Conservation (phyloP, 1,140 invertebrate genomes). For the Daktulosphaira vitifoliae region DNA sequence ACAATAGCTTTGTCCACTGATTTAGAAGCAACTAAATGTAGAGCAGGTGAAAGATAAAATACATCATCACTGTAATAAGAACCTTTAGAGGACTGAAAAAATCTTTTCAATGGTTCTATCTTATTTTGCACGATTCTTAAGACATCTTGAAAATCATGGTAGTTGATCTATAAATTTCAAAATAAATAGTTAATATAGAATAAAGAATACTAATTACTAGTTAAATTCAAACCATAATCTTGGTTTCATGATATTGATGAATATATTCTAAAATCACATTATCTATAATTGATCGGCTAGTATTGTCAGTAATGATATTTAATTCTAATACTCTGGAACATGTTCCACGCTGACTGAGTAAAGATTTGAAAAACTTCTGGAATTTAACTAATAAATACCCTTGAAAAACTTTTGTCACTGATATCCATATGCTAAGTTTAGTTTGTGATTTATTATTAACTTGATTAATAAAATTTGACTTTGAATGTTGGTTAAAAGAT, state of each 20-base stretch:
- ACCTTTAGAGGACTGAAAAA: slow-evolving; percentile 67
- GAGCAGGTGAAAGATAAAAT: slow-evolving; percentile 69
- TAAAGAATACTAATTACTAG: no score
- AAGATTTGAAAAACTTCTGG: slow-evolving; percentile 10
- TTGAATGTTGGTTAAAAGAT: background rate
- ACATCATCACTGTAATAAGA: slow-evolving; percentile 74
- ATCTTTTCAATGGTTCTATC: slow-evolving; percentile 58
- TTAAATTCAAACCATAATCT: background rate
- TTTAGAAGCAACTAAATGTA: slow-evolving; percentile 59
- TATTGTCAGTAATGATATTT: slow-evolving; percentile 8
- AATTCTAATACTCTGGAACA: background rate
- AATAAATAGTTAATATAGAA: background rate
- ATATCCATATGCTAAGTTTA: slow-evolving; percentile 15
- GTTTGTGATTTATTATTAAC: background rate
- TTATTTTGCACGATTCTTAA: slow-evolving; percentile 54
- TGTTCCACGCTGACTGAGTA: background rate
- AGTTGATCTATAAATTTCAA: slow-evolving; percentile 48
- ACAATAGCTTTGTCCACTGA: slow-evolving; percentile 57
- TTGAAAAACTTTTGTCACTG: slow-evolving; percentile 3
- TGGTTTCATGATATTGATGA: background rate
- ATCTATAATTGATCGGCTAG: slow-evolving; percentile 1
- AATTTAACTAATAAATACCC: slow-evolving; percentile 16
- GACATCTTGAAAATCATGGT: slow-evolving; percentile 56
- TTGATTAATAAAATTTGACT: background rate
- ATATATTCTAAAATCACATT: background rate